Evolutionary conservation across 2,797 vertebrate species (phyloP).

Genomic region (Threskiornis aethiopicus): DNA sequence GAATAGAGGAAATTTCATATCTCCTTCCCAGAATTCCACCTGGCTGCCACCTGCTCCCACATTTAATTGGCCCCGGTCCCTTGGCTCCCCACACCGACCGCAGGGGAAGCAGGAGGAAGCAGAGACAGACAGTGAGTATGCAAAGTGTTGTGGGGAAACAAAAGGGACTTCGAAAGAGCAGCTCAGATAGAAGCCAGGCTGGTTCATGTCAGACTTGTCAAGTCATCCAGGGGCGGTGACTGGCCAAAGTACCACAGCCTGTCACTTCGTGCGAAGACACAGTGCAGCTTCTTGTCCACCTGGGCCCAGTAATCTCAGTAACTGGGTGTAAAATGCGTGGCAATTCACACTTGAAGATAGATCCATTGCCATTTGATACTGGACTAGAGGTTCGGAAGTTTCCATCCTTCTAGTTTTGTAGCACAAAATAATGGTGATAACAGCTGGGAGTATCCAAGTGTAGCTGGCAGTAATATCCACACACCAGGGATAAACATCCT

Average conservation of each 20-base stretch:
- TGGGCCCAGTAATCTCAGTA: not conserved
- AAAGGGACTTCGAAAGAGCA: constrained; percentile 54
- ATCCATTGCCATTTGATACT: not conserved
- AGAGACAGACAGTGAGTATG: constrained; percentile 47
- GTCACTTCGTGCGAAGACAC: not conserved
- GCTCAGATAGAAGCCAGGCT: constrained; percentile 1
- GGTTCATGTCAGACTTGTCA: not conserved
- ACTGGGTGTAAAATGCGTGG: not conserved
- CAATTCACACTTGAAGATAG: not conserved
- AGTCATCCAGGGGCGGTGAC: not conserved
- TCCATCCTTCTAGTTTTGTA: not conserved
- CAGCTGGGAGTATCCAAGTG: constrained; percentile 42
- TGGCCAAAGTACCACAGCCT: not conserved
- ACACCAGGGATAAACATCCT: constrained; percentile 52
- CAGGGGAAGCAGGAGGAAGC: constrained; percentile 44
- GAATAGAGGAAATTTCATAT: constrained; percentile 70
- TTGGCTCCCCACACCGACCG: constrained; percentile 51
- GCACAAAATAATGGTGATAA: not conserved
- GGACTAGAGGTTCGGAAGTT: not conserved
- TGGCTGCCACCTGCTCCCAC: constrained; percentile 85
- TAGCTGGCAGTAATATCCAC: constrained; percentile 21
- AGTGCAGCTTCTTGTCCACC: not conserved
- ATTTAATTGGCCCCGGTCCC: constrained; percentile 76
- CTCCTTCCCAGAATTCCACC: constrained; percentile 75
- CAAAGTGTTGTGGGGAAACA: constrained; percentile 43